A percentile compares a stretch with the other conserved stretches of the same genome.
These are phyloP conservation scores for Maniola jurtina DNA, from an alignment of 1,140 invertebrate genomes.

Conservation along the genomic window DNA sequence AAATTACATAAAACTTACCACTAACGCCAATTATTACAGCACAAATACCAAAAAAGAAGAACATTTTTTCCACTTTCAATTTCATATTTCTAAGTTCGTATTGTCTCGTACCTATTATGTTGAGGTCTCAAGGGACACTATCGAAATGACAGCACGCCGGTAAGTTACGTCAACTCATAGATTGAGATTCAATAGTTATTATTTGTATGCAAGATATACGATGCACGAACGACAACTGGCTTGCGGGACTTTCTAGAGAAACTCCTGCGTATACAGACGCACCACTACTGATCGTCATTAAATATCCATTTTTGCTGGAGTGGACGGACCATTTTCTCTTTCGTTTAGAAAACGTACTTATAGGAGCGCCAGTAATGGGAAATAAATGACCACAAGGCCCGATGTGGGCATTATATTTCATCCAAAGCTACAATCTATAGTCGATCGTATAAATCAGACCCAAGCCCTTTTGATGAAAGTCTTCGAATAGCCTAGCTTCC, in stretches of 20 bases:
- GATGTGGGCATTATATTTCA: conserved; percentile 1
- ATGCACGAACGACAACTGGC: conserved; percentile 51
- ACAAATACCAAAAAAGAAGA: conserved; percentile 41
- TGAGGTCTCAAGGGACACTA: conserved; percentile 61
- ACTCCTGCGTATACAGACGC: conserved; percentile 53
- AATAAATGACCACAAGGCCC: conserved; percentile 26
- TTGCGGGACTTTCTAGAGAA: conserved; percentile 74
- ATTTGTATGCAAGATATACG: conserved; percentile 71
- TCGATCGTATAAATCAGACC: background rate
- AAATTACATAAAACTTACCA: conserved; percentile 35
- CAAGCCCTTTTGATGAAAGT: background rate
- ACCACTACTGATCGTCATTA: conserved; percentile 47
- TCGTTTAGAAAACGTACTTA: conserved; percentile 16
- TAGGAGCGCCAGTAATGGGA: conserved; percentile 25
- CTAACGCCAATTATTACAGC: conserved; percentile 1
- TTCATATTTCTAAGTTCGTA: conserved; percentile 46
- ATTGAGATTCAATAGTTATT: conserved; percentile 50
- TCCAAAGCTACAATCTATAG: conserved; percentile 5
- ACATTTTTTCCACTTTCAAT: conserved; percentile 41
- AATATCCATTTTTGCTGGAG: conserved; percentile 42
- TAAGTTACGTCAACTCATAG: conserved; percentile 53
- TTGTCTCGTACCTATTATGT: conserved; percentile 39
- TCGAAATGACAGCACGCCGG: conserved; percentile 56
- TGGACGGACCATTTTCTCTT: conserved; percentile 24
- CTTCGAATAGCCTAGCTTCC: background rate